Conservation (phyloP, 2,888 invertebrate species). For the Pyrgus malvae region DNA sequence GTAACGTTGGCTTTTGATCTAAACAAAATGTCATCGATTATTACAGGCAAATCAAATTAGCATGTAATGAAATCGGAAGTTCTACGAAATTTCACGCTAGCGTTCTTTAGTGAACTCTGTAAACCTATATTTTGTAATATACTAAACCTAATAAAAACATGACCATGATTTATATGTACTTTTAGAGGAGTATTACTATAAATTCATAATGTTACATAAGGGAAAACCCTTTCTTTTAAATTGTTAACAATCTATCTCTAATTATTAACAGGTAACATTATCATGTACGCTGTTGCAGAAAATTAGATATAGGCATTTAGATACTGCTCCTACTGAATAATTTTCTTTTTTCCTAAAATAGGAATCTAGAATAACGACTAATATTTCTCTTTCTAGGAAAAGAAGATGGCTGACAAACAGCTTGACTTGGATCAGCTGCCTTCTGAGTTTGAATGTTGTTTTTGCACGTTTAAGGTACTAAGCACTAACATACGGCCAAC, state of each 20-base stretch:
- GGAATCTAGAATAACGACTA: constrained; percentile 46
- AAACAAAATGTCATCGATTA: no score
- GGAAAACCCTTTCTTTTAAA: no score
- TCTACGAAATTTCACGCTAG: background rate
- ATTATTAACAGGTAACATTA: no score
- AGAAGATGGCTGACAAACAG: constrained; percentile 87
- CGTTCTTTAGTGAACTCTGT: background rate
- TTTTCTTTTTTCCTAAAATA: background rate
- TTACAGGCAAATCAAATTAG: no score
- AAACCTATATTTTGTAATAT: background rate
- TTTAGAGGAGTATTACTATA: no score
- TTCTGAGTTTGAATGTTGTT: constrained; percentile 98
- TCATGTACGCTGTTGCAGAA: no score
- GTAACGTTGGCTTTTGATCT: no score
- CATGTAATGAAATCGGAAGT: no score
- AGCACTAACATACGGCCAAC: constrained; percentile 53
- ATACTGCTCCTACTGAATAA: background rate
- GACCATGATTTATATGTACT: no score
- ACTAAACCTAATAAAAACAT: background rate
- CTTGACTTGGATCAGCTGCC: constrained; percentile 94
- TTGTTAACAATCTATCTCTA: no score
- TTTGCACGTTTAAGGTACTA: constrained; percentile 96
- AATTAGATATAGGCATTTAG: no score
- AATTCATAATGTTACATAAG: no score
- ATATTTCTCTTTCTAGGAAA: constrained; percentile 82